Evolutionary conservation across 2,888 invertebrate genomes (phyloP), one percentile per base, ranked within the genome.

Genomic region (Tridacna crocea): DNA sequence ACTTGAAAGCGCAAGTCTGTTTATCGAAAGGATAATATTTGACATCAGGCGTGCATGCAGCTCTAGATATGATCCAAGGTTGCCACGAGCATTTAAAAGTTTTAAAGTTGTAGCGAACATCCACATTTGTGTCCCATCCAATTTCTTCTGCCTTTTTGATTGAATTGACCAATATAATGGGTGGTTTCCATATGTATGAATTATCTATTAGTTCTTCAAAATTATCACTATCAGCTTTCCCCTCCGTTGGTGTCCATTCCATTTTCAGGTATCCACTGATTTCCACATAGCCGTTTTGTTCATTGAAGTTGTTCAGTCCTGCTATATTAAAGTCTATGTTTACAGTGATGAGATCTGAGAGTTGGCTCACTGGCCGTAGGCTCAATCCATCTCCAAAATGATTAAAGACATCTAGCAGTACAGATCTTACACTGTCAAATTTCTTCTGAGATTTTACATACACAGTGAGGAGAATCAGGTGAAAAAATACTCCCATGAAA

Each of bases 11-110:
- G 63, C 83, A 83, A 22, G 24, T 10, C 70, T 83, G 83, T 27
- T 63, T 77, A 55, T 83, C 83, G 72, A 74, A 83, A 6, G 83
- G 83, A 55, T 80, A 83, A 61, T 73, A 83, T 47, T 66, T 76
- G 17, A 80, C 77, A 73, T 80, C 75, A 10, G 83, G 77, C 4
- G 75, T 73, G 26, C 83, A 83, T 8, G 66, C 74, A 2, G 66
- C 73, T 19, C 80, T 47, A 11, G 76, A n/a, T 8, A 74, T 68
- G 19, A 83, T 51, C 80, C 79, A 77, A 15, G 79, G 83, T 15
- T 68, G 63, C 80, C 80, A 83, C 15, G 58, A 51, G 70, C 83
- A 83, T 2, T 61, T 22, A 24, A 61, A 51, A 12, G 72, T 74
- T 24, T 63, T 60, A 22, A 73, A 72, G 60, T 83, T 61, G 19